Conservation (phyloP, 1,140 invertebrate genomes). For the Drosophila setifemur region DNA sequence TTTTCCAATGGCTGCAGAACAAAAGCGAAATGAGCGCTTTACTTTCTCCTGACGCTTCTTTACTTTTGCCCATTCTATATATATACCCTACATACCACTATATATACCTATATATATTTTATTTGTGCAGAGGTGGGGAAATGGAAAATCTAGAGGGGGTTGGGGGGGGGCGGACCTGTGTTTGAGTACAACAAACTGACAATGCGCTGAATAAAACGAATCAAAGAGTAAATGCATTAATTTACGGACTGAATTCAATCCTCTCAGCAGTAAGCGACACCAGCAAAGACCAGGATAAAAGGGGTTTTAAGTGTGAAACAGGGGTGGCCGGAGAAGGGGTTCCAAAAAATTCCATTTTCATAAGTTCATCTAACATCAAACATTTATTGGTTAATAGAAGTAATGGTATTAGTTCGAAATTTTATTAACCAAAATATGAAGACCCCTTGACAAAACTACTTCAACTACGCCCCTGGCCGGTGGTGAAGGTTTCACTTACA, state of each 20-base stretch:
- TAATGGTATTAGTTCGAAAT: too few relatives aligned
- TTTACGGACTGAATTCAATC: constrained; percentile 16
- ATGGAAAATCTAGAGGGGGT: background rate
- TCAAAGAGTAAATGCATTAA: constrained; percentile 59
- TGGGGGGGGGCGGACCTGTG: background rate
- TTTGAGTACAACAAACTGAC: background rate
- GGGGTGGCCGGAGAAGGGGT: background rate
- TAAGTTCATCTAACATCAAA: too few relatives aligned
- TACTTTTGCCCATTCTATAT: too few relatives aligned
- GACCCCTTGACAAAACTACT: background rate
- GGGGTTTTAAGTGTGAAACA: background rate
- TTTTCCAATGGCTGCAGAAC: constrained; percentile 44
- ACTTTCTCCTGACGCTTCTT: too few relatives aligned
- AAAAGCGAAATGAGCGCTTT: constrained; percentile 23
- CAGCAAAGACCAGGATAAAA: background rate
- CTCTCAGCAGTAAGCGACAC: constrained; percentile 4
- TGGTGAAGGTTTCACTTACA: constrained; percentile 24
- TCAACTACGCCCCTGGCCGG: background rate
- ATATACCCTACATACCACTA: too few relatives aligned
- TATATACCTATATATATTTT: too few relatives aligned
- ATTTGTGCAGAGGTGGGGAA: background rate
- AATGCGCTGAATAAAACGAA: constrained; percentile 40
- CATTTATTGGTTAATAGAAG: too few relatives aligned
- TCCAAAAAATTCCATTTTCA: too few relatives aligned
- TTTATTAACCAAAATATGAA: too few relatives aligned